Conservation (phyloP, 2,113 vertebrate genomes). For the Sigmodon hispidus region DNA sequence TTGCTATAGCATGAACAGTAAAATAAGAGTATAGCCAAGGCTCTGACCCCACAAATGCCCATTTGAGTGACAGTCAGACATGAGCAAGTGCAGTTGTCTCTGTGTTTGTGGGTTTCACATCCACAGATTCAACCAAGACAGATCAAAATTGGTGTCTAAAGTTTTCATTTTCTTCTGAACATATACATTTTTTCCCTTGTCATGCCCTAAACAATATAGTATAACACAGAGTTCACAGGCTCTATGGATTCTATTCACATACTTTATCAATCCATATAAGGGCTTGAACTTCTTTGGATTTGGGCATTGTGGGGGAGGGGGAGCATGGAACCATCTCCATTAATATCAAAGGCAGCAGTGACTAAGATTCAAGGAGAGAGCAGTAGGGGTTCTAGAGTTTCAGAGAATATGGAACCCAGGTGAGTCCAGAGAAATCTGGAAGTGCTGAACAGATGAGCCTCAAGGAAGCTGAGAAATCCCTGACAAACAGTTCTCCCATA, state of each 20-base stretch:
- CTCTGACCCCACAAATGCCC: background rate
- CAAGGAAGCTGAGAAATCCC: background rate
- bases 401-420: background rate
- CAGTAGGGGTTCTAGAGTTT: background rate
- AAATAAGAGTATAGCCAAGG: background rate
- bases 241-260: background rate
- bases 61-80: background rate
- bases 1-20: background rate
- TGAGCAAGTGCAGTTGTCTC: background rate
- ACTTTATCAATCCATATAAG: background rate
- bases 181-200: background rate
- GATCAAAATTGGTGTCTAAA: background rate
- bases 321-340: background rate
- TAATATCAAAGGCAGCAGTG: background rate
- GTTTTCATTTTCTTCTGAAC: background rate
- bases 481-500: background rate
- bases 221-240: background rate
- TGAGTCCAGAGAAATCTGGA: background rate
- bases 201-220: background rate
- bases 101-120: background rate
- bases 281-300: background rate
- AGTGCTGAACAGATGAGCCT: background rate
- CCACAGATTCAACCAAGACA: background rate
- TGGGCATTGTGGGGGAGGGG: background rate
- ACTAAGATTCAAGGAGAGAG: background rate